Evolutionary conservation across 2,888 invertebrate genomes (phyloP), one percentile per base, ranked within the genome.

Genomic region (Sminthurides aquaticus): DNA sequence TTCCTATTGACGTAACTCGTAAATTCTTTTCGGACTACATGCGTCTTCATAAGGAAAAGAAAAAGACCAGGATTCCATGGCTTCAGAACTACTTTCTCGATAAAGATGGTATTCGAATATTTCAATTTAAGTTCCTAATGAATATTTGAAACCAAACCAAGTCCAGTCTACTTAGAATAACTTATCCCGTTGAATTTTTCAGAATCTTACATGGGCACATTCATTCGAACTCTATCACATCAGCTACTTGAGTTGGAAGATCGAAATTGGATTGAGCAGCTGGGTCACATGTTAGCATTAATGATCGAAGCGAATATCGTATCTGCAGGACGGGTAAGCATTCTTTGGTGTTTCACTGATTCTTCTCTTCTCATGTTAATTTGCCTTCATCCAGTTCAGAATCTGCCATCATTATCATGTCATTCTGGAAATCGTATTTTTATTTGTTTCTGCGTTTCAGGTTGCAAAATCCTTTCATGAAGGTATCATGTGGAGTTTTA

Each of bases 21-120:
- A 20, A 8, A 15, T 52, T 52, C 20, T 52, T 52, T 22, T 8
- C 52, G 3, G 22, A 52, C 5, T 52, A 52, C 52, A 15, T 52
- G 20, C 3, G 5, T 18, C 8, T 52, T 15, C 22, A 15, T 22
- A 22, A 22, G 20, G 22, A 20, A 8, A 52, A 52, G 22, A 52
- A 52, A 20, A 52, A 52, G 8, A 8, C 22, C 5, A 8, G 52
- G 5, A 22, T 22, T 52, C 20, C 5, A 20, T 52, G 18, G 18
- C 22, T 52, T 5, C 5, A 20, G 20, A 52, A 20, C 5, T 20
- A 52, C 20, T 20, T 52, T 22, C 20, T 52, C 20, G 52, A 52
- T 18, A 52, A 52, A 52, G 52, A 52, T 20, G 52, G 52, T 52
- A n/a, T n/a, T n/a, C n/a, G n/a, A n/a, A n/a, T 15, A 52, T 8